phyloP scores from a whole-genome alignment of 2,113 vertebrate genomes.

The Microcebus tavaratra region DNA sequence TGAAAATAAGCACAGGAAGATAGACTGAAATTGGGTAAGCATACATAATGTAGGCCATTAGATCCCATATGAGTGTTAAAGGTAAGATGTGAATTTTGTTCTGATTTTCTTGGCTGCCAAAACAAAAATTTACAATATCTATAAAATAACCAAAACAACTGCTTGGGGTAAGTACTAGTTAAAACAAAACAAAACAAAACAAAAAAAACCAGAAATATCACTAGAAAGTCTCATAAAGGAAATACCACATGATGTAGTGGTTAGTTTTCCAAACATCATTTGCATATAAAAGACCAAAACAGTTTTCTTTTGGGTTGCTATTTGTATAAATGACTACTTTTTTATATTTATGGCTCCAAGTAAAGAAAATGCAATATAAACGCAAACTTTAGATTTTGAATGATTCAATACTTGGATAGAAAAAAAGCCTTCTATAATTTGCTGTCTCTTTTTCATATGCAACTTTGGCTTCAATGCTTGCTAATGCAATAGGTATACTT shows the following conservation, averaged over 20 bases:
- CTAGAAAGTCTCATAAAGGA: neutral
- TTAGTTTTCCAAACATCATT: neutral
- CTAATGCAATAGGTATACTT: neutral
- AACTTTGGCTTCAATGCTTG: neutral
- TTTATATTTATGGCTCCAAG: neutral
- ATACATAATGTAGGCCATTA: neutral
- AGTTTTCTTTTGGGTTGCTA: neutral
- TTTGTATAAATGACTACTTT: neutral
- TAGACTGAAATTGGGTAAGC: neutral
- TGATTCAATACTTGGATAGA: neutral
- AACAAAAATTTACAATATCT: neutral
- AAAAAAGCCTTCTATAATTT: neutral
- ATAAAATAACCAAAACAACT: neutral
- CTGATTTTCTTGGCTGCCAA: neutral
- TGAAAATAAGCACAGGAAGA: constrained; percentile 6
- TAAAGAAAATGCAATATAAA: neutral
- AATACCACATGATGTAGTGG: neutral
- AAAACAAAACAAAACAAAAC: neutral
- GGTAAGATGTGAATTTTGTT: neutral
- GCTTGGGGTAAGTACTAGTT: neutral
- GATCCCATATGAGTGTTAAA: neutral
- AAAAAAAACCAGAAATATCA: neutral
- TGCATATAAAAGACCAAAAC: neutral
- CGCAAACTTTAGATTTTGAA: neutral
- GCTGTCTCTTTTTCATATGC: neutral